These are phyloP conservation scores for Psammodynastes pulverulentus DNA, from an alignment of 2,113 vertebrate genomes.

Conservation along the genomic window DNA sequence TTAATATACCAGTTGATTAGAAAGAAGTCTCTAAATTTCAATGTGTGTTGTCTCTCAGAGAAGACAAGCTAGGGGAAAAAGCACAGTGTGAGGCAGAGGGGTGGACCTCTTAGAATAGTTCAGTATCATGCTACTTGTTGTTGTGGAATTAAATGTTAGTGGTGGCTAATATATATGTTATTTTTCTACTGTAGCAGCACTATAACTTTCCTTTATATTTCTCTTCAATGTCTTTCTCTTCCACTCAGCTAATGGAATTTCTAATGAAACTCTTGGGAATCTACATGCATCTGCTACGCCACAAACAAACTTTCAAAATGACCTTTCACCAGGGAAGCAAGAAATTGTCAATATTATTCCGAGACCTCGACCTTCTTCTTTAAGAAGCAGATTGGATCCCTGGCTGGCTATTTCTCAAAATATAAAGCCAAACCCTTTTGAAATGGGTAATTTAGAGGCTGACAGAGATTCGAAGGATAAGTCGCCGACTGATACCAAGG, in stretches of 20 bases:
- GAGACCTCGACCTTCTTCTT: constrained; percentile 71
- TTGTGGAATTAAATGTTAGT: not conserved
- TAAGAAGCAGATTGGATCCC: constrained; percentile 71
- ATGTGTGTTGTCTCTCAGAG: not conserved
- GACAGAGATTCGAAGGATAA: constrained; percentile 56
- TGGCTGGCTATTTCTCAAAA: constrained; percentile 71
- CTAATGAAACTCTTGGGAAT: constrained; percentile 1
- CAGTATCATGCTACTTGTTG: not conserved
- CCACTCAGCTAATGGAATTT: constrained; percentile 48
- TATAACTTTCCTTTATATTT: not conserved
- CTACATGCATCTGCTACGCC: not conserved
- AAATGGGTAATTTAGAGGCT: constrained; percentile 67
- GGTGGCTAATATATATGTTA: not conserved
- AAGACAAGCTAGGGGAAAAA: not conserved
- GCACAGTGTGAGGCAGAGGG: not conserved
- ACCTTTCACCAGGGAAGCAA: constrained; percentile 40
- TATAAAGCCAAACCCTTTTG: constrained; percentile 73
- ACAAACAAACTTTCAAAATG: constrained; percentile 1
- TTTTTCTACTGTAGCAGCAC: not conserved
- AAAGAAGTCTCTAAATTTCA: too few relatives aligned
- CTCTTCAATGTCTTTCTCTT: constrained; percentile 21
- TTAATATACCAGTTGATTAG: too few relatives aligned
- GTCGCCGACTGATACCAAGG: constrained; percentile 60
- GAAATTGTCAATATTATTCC: constrained; percentile 38
- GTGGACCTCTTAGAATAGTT: not conserved